Conservation (phyloP, 2,888 invertebrate genomes). For the Aphrophora alni region DNA sequence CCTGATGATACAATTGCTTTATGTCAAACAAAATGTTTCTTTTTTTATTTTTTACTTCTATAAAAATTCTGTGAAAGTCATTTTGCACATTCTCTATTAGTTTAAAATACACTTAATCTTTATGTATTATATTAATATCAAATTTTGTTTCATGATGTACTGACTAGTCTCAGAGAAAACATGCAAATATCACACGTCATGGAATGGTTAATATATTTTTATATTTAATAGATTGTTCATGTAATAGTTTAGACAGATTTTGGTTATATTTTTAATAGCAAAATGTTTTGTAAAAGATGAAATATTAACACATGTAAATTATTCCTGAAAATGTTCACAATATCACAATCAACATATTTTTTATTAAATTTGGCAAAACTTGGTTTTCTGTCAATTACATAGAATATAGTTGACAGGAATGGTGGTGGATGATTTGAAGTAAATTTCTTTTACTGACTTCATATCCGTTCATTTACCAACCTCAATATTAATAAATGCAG, state of each 20-base stretch:
- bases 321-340: too few relatives aligned
- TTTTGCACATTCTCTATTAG: not conserved
- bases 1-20: not conserved
- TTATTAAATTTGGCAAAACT: too few relatives aligned
- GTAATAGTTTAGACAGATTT: not conserved
- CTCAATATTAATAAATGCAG: too few relatives aligned
- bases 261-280: too few relatives aligned
- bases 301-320: too few relatives aligned
- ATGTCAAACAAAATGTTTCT: not conserved
- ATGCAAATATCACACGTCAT: not conserved
- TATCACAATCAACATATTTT: too few relatives aligned
- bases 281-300: too few relatives aligned
- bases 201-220: not conserved
- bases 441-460: too few relatives aligned
- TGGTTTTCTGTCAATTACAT: too few relatives aligned
- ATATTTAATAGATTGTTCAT: conserved; percentile 3
- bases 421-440: too few relatives aligned
- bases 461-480: too few relatives aligned
- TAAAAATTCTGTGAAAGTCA: not conserved
- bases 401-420: too few relatives aligned
- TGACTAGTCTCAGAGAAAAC: not conserved
- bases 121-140: not conserved
- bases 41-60: not conserved
- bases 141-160: not conserved
- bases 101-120: not conserved